These are phyloP conservation scores for Daptonema setosum DNA, from an alignment of 2,888 invertebrate species.

Conservation along the genomic window DNA sequence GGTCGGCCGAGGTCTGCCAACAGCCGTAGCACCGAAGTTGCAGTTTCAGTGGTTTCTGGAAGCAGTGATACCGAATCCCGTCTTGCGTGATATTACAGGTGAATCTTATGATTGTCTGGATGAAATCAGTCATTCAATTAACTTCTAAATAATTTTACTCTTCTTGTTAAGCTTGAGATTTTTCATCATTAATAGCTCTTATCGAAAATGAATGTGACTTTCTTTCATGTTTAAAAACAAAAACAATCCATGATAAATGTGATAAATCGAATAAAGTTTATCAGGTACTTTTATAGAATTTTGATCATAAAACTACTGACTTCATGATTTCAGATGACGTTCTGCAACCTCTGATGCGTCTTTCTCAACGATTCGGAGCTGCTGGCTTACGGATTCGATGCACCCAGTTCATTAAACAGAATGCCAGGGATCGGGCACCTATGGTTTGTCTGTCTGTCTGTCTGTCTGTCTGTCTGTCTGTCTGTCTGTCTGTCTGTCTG, in stretches of 20 bases:
- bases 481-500: too few relatives aligned
- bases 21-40: constrained; percentile 2
- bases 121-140: too few relatives aligned
- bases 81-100: constrained; percentile 21
- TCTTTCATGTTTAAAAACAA: too few relatives aligned
- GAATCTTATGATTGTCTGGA: neutral
- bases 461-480: too few relatives aligned
- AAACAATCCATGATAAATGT: too few relatives aligned
- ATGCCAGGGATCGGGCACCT: constrained; percentile 12
- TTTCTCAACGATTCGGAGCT: constrained; percentile 20
- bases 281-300: too few relatives aligned
- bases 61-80: constrained; percentile 19
- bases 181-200: too few relatives aligned
- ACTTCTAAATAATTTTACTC: too few relatives aligned
- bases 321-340: constrained; percentile 18
- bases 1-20: too few relatives aligned
- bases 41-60: constrained; percentile 24
- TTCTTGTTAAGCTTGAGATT: too few relatives aligned
- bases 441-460: constrained; percentile 13
- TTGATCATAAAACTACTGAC: neutral
- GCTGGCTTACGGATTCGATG: constrained; percentile 19
- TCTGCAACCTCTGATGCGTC: constrained; percentile 24
- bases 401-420: constrained; percentile 17
- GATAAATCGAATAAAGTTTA: too few relatives aligned
- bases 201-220: too few relatives aligned